Evolutionary conservation across 2,113 vertebrate genomes (phyloP).

Genomic region (Ceyx margarethae): DNA sequence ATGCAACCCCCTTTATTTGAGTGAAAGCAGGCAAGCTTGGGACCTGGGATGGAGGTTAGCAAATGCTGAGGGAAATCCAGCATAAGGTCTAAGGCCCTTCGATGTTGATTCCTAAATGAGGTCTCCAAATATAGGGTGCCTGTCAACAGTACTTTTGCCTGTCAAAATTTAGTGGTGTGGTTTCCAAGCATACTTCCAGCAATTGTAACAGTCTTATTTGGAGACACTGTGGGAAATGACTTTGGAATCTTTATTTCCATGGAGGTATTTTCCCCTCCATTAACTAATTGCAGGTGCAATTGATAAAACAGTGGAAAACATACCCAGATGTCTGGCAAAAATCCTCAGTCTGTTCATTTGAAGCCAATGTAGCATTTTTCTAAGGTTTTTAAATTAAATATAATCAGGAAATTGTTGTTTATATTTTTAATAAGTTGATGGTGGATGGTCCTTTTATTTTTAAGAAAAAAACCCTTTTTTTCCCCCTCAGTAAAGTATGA

Average conservation of each 20-base stretch:
- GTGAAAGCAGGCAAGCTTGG: background rate
- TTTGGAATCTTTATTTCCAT: background rate
- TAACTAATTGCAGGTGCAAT: background rate
- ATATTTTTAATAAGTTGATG: background rate
- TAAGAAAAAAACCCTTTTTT: background rate
- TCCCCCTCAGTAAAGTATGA: background rate
- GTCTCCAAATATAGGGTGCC: background rate
- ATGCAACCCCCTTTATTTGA: background rate
- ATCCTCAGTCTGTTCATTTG: background rate
- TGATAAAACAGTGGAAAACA: background rate
- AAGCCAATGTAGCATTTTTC: background rate
- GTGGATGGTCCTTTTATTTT: background rate
- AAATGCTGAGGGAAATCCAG: background rate
- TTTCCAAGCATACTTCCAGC: background rate
- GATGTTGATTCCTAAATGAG: background rate
- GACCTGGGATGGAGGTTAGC: background rate
- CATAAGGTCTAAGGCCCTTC: background rate
- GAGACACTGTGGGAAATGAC: background rate
- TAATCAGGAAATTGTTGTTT: background rate
- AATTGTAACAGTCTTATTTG: background rate
- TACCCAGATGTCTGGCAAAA: background rate
- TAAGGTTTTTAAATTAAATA: background rate
- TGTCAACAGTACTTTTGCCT: background rate
- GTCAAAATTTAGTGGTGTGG: background rate
- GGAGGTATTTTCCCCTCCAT: background rate